Percentiles rank a stretch among this genome's conserved stretches.
Evolutionary conservation across 2,113 vertebrate species (phyloP).

Genomic region (Corvus moneduloides): DNA sequence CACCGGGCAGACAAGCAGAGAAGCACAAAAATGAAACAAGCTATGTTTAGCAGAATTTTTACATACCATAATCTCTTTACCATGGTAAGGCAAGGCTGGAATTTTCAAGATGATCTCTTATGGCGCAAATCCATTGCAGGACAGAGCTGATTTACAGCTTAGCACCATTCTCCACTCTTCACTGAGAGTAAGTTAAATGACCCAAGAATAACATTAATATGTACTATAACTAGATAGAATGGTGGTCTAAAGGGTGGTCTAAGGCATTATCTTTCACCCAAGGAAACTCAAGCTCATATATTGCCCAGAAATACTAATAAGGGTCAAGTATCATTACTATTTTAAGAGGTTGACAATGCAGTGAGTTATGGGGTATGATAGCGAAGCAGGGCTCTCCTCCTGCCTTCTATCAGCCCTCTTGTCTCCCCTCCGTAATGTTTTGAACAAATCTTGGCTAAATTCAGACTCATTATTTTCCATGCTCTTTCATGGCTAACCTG

Average conservation of each 20-base stretch:
- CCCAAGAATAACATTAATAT: slow-evolving; percentile 79
- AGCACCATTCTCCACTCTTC: slow-evolving; percentile 70
- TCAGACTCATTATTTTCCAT: background rate
- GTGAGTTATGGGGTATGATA: slow-evolving; percentile 60
- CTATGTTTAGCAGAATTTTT: slow-evolving; percentile 72
- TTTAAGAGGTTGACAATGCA: slow-evolving; percentile 57
- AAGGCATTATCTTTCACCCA: slow-evolving; percentile 63
- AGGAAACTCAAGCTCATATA: slow-evolving; percentile 73
- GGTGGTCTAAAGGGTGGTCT: slow-evolving; percentile 77
- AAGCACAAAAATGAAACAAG: slow-evolving; percentile 60
- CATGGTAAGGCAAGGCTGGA: slow-evolving; percentile 70
- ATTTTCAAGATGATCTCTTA: slow-evolving; percentile 72
- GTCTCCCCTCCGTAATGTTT: background rate
- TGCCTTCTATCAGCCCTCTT: slow-evolving; percentile 1
- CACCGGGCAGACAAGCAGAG: slow-evolving; percentile 41
- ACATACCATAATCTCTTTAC: slow-evolving; percentile 70
- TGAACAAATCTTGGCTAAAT: slow-evolving; percentile 18
- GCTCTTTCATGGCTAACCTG: background rate
- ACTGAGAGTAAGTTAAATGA: slow-evolving; percentile 77
- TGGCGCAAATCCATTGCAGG: slow-evolving; percentile 75
- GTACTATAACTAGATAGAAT: slow-evolving; percentile 65
- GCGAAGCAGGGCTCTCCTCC: background rate
- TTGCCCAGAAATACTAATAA: slow-evolving; percentile 68
- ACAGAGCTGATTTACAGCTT: slow-evolving; percentile 77
- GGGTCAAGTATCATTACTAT: slow-evolving; percentile 74